Base-by-base conservation (phyloP, 2,888 invertebrate genomes). In the Choristoneura rosaceana region DNA sequence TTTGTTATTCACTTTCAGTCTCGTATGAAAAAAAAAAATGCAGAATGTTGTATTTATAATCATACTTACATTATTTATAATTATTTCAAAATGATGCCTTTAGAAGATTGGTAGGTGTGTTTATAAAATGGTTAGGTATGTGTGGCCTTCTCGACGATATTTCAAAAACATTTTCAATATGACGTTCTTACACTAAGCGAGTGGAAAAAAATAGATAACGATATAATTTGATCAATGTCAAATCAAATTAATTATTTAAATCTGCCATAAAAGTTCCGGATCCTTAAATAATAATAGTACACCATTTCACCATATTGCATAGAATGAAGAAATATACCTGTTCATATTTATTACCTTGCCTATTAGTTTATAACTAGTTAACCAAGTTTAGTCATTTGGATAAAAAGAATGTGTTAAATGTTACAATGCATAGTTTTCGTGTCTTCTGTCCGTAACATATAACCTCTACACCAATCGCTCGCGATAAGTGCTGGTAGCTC, bases 401-500 rank as follows among this genome's bases (percentile, higher is more conserved):
- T 17, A 25, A 25, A 55, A 55, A 55, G 55, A 55, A 55, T 55
- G 55, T 55, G 55, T 55, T 55, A 55, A 55, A 55, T 55, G 55
- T 55, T 55, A 25, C 25, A 55, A 55, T 25, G 25, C 55, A 12
- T 55, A 55, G 55, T 55, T 17, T 52, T 17, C 47, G 50, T 55
- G 55, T 38, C 38, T 38, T 5, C 38, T 25, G 55, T 55, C n/a
- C 47, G 47, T 25, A 55, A 25, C 7, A 15, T 52, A 55, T 69
- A 70, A 64, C 69, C 58, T 58, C 65, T 45, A 70, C 76, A 77
- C 75, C 76, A 74, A 69, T 74, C 63, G 55, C 74, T 76, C 76
- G 62, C 75, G 63, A 60, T 60, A 74, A 64, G 73, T 76, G 73
- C 74, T 71, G 70, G 58, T 69, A 58, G 63, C 47, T 45, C 69